Percentiles rank a stretch among this genome's conserved stretches.
These are phyloP conservation scores for Trachemys scripta DNA, from an alignment of 2,113 vertebrate genomes.

Conservation along the genomic window DNA sequence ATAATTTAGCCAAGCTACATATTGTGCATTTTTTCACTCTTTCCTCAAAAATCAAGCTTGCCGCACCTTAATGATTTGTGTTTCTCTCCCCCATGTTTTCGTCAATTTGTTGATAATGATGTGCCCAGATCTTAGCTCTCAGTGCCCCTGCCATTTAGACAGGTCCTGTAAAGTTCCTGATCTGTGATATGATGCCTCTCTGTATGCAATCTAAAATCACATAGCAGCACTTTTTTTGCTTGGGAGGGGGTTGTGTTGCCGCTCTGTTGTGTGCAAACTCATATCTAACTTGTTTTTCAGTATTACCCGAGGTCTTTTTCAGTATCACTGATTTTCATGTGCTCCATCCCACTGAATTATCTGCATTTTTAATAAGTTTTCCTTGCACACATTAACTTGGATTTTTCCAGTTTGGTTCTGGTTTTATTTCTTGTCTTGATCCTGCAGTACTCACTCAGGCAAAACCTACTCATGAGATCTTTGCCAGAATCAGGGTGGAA, in stretches of 20 bases:
- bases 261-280: background rate
- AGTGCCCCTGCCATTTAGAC: background rate
- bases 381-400: background rate
- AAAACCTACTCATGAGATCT: background rate
- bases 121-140: background rate
- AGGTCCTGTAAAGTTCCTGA: background rate
- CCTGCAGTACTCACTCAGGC: background rate
- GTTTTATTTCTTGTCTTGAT: background rate
- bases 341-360: background rate
- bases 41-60: background rate
- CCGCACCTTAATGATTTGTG: background rate
- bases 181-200: background rate
- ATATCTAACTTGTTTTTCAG: background rate
- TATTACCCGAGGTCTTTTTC: background rate
- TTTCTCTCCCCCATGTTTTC: background rate
- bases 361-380: background rate
- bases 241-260: background rate
- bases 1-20: background rate
- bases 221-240: background rate
- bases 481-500: background rate
- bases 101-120: background rate
- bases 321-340: background rate
- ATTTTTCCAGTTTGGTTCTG: background rate
- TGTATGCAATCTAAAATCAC: background rate
- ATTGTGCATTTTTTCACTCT: background rate